Conservation (phyloP, 2,888 invertebrate species). For the Drosophila mimica region DNA sequence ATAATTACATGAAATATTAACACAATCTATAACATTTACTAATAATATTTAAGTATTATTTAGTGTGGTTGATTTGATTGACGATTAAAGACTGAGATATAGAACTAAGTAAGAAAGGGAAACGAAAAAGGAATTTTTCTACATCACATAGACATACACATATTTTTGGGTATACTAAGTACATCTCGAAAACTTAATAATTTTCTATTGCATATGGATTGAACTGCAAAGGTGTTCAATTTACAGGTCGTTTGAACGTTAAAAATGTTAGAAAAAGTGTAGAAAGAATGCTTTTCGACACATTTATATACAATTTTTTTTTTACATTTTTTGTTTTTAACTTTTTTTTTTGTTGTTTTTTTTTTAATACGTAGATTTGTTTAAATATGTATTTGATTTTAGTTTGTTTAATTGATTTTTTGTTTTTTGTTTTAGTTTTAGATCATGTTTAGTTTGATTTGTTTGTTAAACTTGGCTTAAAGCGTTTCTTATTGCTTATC, state of each 20-base stretch:
- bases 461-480: conserved; percentile 71
- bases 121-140: conserved; percentile 15
- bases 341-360: conserved; percentile 8
- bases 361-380: conserved; percentile 33
- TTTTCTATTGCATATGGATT: conserved; percentile 42
- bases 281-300: conserved; percentile 65
- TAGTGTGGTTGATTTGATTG: neutral
- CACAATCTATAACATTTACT: conserved; percentile 19
- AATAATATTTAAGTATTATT: neutral
- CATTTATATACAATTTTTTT: conserved; percentile 54
- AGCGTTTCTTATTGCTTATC: conserved; percentile 80
- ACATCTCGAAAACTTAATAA: conserved; percentile 22
- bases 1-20: conserved; percentile 7
- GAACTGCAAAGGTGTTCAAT: conserved; percentile 38
- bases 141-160: conserved; percentile 17
- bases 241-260: conserved; percentile 43
- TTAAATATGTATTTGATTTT: conserved; percentile 56
- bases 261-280: conserved; percentile 69
- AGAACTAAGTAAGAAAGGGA: neutral
- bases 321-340: conserved; percentile 30
- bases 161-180: conserved; percentile 1
- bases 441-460: conserved; percentile 69
- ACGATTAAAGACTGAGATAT: neutral
- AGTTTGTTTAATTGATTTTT: conserved; percentile 37
- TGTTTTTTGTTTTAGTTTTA: conserved; percentile 48